phyloP scores from a whole-genome alignment of 2,888 invertebrate species.

The Ectropis crepuscularia region DNA sequence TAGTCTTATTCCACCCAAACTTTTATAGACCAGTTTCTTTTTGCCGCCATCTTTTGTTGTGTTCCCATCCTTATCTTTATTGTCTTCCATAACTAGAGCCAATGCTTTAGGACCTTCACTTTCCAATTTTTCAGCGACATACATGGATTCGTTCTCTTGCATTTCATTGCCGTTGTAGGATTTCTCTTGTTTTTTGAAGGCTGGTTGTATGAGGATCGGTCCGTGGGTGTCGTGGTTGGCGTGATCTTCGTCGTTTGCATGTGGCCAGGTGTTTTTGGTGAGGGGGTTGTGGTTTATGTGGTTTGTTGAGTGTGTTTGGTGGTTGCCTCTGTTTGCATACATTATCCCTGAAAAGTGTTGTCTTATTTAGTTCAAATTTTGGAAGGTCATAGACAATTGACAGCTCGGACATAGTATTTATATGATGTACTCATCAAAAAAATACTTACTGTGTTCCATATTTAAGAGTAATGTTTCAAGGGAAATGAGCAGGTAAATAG shows the following conservation, averaged over 20 bases:
- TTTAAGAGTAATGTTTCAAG: no score
- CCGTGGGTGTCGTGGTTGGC: constrained; percentile 69
- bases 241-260: constrained; percentile 57
- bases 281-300: constrained; percentile 51
- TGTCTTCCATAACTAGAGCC: constrained; percentile 67
- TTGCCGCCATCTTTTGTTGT: constrained; percentile 74
- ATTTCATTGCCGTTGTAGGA: constrained; percentile 54
- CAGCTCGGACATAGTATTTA: no score
- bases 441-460: no score
- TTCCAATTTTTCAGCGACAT: constrained; percentile 63
- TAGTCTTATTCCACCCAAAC: constrained; percentile 88
- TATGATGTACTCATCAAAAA: no score
- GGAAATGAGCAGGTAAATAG: no score
- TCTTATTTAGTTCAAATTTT: not conserved
- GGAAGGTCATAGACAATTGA: no score
- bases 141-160: constrained; percentile 70
- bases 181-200: constrained; percentile 76
- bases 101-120: constrained; percentile 70
- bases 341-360: constrained; percentile 59
- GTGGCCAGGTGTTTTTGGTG: constrained; percentile 57
- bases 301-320: constrained; percentile 43
- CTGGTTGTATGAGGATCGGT: constrained; percentile 77
- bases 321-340: constrained; percentile 71
- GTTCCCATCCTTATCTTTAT: constrained; percentile 63
- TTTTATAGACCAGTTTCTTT: constrained; percentile 87